A percentile compares a stretch with the other conserved stretches of the same genome.
These are phyloP conservation scores for Cygnus atratus DNA, from an alignment of 2,113 vertebrate species.

Conservation along the genomic window DNA sequence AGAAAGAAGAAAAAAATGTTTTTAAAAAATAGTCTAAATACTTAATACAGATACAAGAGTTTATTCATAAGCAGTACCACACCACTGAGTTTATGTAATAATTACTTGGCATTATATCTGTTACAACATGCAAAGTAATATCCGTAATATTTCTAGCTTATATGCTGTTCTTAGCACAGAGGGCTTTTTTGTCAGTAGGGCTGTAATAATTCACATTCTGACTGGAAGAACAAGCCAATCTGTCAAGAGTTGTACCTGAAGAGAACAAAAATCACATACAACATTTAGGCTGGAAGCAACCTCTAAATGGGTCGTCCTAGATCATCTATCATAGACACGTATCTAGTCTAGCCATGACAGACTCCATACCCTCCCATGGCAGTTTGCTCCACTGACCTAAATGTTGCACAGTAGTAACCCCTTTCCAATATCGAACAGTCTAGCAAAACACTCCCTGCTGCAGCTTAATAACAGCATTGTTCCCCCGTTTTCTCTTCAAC, in stretches of 20 bases:
- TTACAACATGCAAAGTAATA: background rate
- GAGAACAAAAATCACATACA: background rate
- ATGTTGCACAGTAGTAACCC: background rate
- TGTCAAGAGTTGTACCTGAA: background rate
- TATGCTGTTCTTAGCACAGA: background rate
- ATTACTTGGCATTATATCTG: background rate
- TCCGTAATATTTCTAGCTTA: background rate
- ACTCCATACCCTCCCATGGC: background rate
- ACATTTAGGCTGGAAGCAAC: background rate
- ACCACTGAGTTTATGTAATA: background rate
- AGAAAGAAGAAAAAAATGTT: background rate
- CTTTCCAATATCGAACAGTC: background rate
- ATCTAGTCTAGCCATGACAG: background rate
- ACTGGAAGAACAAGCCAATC: background rate
- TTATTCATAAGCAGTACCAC: background rate
- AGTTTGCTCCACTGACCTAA: conserved; percentile 53
- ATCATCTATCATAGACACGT: background rate
- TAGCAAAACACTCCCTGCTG: background rate
- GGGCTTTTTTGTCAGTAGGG: background rate
- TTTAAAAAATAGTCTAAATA: background rate
- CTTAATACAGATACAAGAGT: background rate
- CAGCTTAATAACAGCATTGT: background rate
- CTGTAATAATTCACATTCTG: background rate
- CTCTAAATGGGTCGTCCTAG: background rate
- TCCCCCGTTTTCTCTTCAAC: background rate